phyloP scores from a whole-genome alignment of 2,888 invertebrate species.

The Hypercompe scribonia region DNA sequence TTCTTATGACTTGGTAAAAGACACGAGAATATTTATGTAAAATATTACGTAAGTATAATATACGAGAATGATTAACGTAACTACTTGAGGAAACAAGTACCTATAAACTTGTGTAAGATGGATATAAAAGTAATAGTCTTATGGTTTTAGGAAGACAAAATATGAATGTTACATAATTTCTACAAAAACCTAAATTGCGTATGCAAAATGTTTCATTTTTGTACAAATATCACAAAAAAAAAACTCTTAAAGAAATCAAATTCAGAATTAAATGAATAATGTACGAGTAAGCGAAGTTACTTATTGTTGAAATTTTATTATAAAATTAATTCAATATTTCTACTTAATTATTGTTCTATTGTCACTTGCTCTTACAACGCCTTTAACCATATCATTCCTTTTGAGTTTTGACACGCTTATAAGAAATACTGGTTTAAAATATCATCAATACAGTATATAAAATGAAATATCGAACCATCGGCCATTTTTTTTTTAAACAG shows the following conservation, averaged over 20 bases:
- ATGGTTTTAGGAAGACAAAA: constrained; percentile 11
- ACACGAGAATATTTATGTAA: too few species aligned
- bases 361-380: background rate
- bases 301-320: too few species aligned
- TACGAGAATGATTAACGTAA: constrained; percentile 6
- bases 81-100: background rate
- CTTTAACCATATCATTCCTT: background rate
- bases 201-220: background rate
- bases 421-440: too few species aligned
- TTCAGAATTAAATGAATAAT: too few species aligned
- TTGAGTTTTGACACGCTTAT: background rate
- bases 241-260: too few species aligned
- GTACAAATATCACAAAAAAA: background rate
- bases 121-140: constrained; percentile 6
- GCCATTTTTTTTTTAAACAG: too few species aligned
- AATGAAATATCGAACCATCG: too few species aligned
- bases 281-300: too few species aligned
- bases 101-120: constrained; percentile 5
- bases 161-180: constrained; percentile 2
- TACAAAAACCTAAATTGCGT: background rate
- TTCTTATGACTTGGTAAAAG: too few species aligned
- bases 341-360: background rate
- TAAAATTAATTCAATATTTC: too few species aligned
- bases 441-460: too few species aligned
- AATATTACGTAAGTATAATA: background rate